phyloP scores from a whole-genome alignment of 2,113 vertebrate genomes.

The Phasianus colchicus region DNA sequence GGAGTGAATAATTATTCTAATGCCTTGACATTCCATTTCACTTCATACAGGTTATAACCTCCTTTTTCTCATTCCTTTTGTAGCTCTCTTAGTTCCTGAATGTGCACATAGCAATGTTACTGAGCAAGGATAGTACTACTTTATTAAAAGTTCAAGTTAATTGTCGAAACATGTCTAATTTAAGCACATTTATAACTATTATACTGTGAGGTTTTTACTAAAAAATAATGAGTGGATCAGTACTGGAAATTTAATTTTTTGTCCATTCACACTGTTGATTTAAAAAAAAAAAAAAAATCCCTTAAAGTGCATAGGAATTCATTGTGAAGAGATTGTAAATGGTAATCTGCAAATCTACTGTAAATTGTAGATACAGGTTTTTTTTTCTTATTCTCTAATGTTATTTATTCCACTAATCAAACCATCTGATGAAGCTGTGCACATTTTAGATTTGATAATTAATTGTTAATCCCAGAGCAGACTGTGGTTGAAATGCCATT shows the following conservation, averaged over 20 bases:
- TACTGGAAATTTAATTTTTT: not conserved
- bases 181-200: not conserved
- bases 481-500: not conserved
- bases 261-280: not conserved
- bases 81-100: not conserved
- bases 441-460: conserved; percentile 25
- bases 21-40: not conserved
- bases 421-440: not conserved
- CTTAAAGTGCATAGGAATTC: not conserved
- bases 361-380: not conserved
- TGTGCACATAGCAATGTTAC: not conserved
- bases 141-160: not conserved
- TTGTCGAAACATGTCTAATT: not conserved
- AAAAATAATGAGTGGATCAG: not conserved
- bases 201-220: not conserved
- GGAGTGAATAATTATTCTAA: conserved; percentile 14
- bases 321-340: conserved; percentile 34
- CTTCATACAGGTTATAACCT: not conserved
- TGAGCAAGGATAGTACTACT: not conserved
- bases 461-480: conserved; percentile 16
- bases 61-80: not conserved
- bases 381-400: not conserved
- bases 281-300: not conserved
- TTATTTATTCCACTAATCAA: conserved; percentile 40
- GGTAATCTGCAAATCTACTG: conserved; percentile 28